phyloP scores from a whole-genome alignment of 2,113 vertebrate species.

The Pelecanus crispus region DNA sequence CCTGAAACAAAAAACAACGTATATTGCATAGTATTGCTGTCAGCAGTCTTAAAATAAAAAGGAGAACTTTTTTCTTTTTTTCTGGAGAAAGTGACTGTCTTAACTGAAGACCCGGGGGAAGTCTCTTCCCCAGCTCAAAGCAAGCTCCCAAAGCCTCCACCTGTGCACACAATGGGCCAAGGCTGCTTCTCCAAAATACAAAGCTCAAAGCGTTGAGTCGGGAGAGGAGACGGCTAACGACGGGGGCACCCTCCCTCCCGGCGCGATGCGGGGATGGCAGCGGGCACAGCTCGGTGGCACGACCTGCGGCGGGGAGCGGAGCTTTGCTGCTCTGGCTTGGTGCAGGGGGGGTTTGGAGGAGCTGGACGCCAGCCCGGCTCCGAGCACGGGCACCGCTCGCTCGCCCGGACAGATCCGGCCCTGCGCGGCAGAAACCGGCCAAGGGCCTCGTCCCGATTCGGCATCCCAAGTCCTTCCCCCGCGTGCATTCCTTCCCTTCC shows the following conservation, averaged over 20 bases:
- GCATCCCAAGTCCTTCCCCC: not conserved
- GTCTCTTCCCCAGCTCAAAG: not conserved
- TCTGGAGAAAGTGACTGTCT: not conserved
- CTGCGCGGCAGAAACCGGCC: not conserved
- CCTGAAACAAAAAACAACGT: constrained; percentile 46
- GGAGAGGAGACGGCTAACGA: not conserved
- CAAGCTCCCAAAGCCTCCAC: not conserved
- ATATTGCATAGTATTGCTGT: constrained; percentile 68
- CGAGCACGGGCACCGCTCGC: rapidly evolving
- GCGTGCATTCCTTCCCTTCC: rapidly evolving
- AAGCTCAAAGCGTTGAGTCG: not conserved
- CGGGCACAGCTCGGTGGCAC: rapidly evolving
- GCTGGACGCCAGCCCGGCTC: not conserved
- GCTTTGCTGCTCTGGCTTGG: not conserved
- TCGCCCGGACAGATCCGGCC: not conserved
- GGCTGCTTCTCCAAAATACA: not conserved
- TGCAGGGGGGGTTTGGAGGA: not conserved
- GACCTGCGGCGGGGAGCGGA: not conserved
- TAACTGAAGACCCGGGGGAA: not conserved
- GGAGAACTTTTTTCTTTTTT: not conserved
- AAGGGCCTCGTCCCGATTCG: rapidly evolving
- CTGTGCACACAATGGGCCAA: rapidly evolving
- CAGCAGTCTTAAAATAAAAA: constrained; percentile 33
- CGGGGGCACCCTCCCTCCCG: not conserved
- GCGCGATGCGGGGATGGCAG: rapidly evolving